A percentile compares a stretch with the other conserved stretches of the same genome.
Evolutionary conservation across 2,113 vertebrate species (phyloP).

Genomic region (Podarcis muralis): DNA sequence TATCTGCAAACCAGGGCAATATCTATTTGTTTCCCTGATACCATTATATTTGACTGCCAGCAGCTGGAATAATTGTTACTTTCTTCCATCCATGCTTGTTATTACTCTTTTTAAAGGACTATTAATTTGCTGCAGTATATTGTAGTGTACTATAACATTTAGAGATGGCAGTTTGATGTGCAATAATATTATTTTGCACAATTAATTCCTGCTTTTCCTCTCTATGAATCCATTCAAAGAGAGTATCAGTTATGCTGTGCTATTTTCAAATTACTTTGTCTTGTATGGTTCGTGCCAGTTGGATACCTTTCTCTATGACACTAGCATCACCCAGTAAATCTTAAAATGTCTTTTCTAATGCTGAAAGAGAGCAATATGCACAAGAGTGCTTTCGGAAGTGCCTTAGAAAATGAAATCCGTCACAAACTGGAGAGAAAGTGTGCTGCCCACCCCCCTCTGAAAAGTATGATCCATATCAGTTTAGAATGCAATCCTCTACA

Average conservation of each 20-base stretch:
- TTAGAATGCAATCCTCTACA: too few relatives aligned
- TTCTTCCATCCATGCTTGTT: constrained; percentile 42
- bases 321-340: constrained; percentile 31
- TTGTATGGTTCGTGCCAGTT: constrained; percentile 46
- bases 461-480: too few relatives aligned
- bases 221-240: constrained; percentile 43
- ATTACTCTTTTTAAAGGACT: constrained; percentile 44
- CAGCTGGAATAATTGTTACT: constrained; percentile 23
- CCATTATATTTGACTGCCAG: constrained; percentile 46
- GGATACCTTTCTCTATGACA: constrained; percentile 52
- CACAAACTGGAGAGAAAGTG: constrained; percentile 3
- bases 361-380: constrained; percentile 40
- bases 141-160: constrained; percentile 63
- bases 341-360: constrained; percentile 36
- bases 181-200: constrained; percentile 63
- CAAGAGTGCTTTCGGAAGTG: constrained; percentile 45
- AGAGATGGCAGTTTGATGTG: constrained; percentile 53
- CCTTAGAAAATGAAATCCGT: constrained; percentile 30
- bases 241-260: constrained; percentile 39
- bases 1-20: constrained; percentile 14
- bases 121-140: constrained; percentile 55
- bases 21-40: constrained; percentile 43
- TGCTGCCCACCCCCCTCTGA: neutral
- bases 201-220: constrained; percentile 60
- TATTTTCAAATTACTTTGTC: constrained; percentile 55